A percentile compares a stretch with the other conserved stretches of the same genome.
Conservation (phyloP, 2,113 vertebrate genomes). For the Poicephalus meyeri region DNA sequence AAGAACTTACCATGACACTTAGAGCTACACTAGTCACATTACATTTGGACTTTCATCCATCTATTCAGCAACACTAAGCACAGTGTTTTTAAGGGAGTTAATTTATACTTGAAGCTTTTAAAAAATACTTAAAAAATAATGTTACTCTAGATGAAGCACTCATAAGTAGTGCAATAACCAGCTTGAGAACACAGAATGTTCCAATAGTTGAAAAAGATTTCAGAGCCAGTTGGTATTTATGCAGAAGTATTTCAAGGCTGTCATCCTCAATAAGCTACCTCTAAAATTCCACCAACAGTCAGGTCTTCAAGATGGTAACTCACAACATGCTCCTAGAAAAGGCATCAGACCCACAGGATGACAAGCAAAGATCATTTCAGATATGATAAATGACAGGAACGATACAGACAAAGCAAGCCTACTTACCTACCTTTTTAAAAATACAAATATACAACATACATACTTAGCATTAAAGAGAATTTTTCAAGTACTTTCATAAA, state of each 20-base stretch:
- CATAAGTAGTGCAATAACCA: not conserved
- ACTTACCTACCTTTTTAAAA: not conserved
- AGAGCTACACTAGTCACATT: not conserved
- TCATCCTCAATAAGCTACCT: not conserved
- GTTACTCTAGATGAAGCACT: not conserved
- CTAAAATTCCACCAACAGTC: not conserved
- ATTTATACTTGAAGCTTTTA: not conserved
- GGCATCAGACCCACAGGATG: not conserved
- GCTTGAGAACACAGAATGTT: not conserved
- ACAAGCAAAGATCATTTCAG: not conserved
- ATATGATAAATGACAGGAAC: rapidly evolving
- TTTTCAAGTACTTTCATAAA: not conserved
- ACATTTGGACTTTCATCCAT: not conserved
- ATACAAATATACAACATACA: not conserved
- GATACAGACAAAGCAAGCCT: not conserved
- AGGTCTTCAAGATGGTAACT: not conserved
- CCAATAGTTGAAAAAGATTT: not conserved
- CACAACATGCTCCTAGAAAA: not conserved
- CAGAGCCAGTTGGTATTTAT: not conserved
- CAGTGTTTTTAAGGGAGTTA: not conserved
- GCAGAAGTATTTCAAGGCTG: not conserved
- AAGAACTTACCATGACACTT: not conserved
- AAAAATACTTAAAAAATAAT: not conserved
- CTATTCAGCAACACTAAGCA: not conserved
- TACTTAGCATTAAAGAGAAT: not conserved